Evolutionary conservation across 2,888 invertebrate genomes (phyloP), one percentile per base, ranked within the genome.

Genomic region (Taenaris catops): DNA sequence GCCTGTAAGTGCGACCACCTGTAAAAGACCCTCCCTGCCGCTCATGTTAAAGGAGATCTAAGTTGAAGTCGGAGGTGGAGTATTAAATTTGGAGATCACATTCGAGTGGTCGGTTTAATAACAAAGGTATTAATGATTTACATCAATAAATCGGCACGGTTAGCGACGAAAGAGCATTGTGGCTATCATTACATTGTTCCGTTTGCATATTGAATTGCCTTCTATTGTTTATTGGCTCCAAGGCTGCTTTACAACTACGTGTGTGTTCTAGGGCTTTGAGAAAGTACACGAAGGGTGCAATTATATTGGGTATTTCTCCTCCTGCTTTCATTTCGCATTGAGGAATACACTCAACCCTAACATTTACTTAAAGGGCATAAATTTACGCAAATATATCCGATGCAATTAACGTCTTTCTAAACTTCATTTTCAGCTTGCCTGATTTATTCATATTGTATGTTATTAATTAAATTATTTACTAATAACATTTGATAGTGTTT

Each of bases 131-230:
- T 73, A 75, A 74, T 74, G 61, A 59, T 63, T 64, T 64, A 61
- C 68, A 73, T 74, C 75, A 71, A 83, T 80, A 83, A 81, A 83
- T 84, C 67, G 75, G 66, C 64, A 74, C 68, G 63, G 80, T 83
- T 75, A 55, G 74, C 83, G 81, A 83, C 81, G 83, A 80, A 80
- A 78, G 74, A 58, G 69, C 72, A 80, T 80, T 83, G 83, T 78
- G 65, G 79, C 63, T 66, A 63, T 62, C 58, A 75, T 75, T 78
- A 80, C 71, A 83, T 84, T 84, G 83, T 81, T 81, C 74, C 58
- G 66, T 69, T 70, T 69, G 81, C 75, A 80, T 81, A 81, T 84
- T 84, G 79, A 81, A 81, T 79, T 79, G 76, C 72, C 75, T 79
- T 68, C 74, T 74, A 81, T 84, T 83, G 80, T 84, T 76, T 79